Conservation (phyloP, 1,140 invertebrate species). For the Lepidurus couesii region DNA sequence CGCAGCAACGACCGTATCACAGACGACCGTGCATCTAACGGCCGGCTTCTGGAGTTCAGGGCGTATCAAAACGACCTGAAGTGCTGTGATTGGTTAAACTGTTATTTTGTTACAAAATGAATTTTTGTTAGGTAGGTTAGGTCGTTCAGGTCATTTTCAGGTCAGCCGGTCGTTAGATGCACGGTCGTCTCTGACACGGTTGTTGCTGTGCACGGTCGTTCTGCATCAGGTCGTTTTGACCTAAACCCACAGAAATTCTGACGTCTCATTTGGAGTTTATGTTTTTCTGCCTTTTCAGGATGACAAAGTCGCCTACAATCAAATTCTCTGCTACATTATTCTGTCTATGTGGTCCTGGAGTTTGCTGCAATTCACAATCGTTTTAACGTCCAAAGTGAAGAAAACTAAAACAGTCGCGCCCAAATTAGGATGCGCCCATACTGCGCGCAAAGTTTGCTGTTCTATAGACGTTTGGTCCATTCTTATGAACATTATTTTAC, state of each 20-base stretch:
- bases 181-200: no score
- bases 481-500: constrained; percentile 46
- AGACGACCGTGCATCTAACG: no score
- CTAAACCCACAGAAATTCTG: neutral
- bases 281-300: constrained; percentile 46
- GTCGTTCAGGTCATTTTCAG: no score
- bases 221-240: no score
- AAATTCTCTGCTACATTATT: constrained; percentile 65
- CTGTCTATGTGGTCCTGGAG: constrained; percentile 83
- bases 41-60: no score
- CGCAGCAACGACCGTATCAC: no score
- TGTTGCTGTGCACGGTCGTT: no score
- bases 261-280: neutral
- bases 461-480: constrained; percentile 75
- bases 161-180: no score
- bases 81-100: no score
- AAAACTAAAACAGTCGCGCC: constrained; percentile 34
- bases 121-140: no score
- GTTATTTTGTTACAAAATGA: no score
- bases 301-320: constrained; percentile 65
- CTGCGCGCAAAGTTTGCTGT: constrained; percentile 53
- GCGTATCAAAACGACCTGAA: no score
- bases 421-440: constrained; percentile 31
- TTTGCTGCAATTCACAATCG: constrained; percentile 81
- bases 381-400: constrained; percentile 55